These are phyloP conservation scores for Onychostruthus taczanowskii DNA, from an alignment of 2,113 vertebrate species.

Conservation along the genomic window DNA sequence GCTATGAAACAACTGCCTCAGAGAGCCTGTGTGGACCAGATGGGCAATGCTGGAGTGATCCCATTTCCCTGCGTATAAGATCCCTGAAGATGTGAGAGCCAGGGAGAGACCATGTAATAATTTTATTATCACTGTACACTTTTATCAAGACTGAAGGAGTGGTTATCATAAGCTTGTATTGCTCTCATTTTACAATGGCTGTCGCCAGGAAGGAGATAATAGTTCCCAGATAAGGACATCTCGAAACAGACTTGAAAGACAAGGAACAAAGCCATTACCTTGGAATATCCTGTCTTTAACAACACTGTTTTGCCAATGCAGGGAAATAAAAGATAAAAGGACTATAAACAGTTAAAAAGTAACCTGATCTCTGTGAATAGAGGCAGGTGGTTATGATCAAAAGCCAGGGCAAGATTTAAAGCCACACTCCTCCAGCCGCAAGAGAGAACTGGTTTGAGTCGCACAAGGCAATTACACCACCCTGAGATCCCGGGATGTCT, in stretches of 20 bases:
- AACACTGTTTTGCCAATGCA: conserved; percentile 19
- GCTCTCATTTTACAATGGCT: conserved; percentile 22
- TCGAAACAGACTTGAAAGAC: conserved; percentile 28
- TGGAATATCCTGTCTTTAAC: conserved; percentile 43
- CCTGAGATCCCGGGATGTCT: background rate
- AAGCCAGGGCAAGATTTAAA: conserved; percentile 49
- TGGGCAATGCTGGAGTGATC: background rate
- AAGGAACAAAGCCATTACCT: conserved; percentile 28
- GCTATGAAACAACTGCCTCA: accelerated
- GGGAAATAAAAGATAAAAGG: conserved; percentile 56
- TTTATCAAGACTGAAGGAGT: background rate
- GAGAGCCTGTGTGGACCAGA: background rate
- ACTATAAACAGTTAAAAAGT: conserved; percentile 61
- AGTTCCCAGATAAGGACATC: conserved; percentile 47
- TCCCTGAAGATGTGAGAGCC: background rate
- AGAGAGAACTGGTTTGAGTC: conserved; percentile 39
- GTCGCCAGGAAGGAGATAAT: conserved; percentile 34
- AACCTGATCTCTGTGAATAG: conserved; percentile 37
- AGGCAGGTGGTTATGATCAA: conserved; percentile 50
- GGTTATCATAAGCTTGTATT: background rate
- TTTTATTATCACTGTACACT: background rate
- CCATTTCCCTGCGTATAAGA: background rate
- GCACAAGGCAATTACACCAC: conserved; percentile 6
- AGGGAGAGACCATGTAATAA: background rate
- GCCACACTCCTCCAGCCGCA: background rate